Evolutionary conservation across 2,797 vertebrate genomes (phyloP).

Genomic region (Nothura maculosa): DNA sequence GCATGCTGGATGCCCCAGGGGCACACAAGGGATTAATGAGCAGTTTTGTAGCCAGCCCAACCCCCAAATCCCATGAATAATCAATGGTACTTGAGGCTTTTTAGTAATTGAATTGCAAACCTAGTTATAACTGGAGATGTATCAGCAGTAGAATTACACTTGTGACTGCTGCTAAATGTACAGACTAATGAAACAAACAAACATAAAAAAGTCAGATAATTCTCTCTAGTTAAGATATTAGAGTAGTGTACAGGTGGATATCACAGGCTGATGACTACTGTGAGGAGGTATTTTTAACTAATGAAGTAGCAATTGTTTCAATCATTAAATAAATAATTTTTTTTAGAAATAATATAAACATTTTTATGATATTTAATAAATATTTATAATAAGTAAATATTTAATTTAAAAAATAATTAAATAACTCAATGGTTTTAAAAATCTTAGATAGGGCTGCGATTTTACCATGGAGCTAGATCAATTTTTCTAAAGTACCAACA

Average conservation of each 20-base stretch:
- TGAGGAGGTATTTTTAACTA: background rate
- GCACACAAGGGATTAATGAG: slow-evolving; percentile 76
- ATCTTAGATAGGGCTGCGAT: background rate
- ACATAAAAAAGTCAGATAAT: background rate
- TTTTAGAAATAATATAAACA: too few species aligned
- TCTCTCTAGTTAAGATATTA: background rate
- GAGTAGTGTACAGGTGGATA: background rate
- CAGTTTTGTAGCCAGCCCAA: slow-evolving; percentile 57
- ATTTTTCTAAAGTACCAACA: rapidly evolving
- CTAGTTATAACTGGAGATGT: slow-evolving; percentile 67
- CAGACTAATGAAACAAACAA: background rate
- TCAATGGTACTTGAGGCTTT: slow-evolving; percentile 73
- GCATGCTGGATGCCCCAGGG: slow-evolving; percentile 31
- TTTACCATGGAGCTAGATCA: background rate
- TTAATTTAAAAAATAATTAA: too few species aligned
- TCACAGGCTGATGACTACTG: background rate
- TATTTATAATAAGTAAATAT: too few species aligned
- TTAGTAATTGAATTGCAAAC: slow-evolving; percentile 77
- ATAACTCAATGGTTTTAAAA: background rate
- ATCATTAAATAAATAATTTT: background rate
- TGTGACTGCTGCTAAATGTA: slow-evolving; percentile 54
- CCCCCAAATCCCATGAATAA: slow-evolving; percentile 77
- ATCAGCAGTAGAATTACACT: slow-evolving; percentile 64
- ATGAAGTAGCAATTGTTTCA: too few species aligned
- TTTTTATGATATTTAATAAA: too few species aligned